phyloP scores from a whole-genome alignment of 2,113 vertebrate genomes.

The Delphinapterus leucas region DNA sequence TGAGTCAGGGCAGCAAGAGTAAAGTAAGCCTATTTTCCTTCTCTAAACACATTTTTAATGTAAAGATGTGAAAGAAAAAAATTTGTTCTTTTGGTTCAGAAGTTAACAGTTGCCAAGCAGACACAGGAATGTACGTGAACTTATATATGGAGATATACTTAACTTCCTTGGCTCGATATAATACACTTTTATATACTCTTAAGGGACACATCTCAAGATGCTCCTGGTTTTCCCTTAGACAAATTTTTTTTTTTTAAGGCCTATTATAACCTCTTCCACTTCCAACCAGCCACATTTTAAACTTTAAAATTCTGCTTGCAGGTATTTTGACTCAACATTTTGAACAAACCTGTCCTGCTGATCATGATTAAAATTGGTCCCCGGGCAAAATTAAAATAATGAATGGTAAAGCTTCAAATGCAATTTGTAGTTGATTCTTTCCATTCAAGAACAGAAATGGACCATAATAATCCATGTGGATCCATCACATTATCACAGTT shows the following conservation, averaged over 20 bases:
- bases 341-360: background rate
- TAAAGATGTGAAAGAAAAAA: background rate
- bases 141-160: background rate
- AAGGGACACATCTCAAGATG: background rate
- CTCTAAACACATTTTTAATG: background rate
- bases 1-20: background rate
- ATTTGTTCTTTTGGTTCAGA: background rate
- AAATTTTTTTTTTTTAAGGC: background rate
- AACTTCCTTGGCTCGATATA: background rate
- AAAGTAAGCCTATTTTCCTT: background rate
- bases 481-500: background rate
- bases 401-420: background rate
- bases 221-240: background rate
- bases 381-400: background rate
- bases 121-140: background rate
- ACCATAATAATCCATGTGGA: background rate
- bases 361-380: slow-evolving; percentile 1
- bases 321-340: background rate
- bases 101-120: background rate
- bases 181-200: background rate
- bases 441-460: background rate
- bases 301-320: background rate
- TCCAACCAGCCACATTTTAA: background rate
- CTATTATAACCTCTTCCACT: background rate
- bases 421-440: background rate